Conservation (phyloP, 2,797 vertebrate species). For the Gymnodraco acuticeps region DNA sequence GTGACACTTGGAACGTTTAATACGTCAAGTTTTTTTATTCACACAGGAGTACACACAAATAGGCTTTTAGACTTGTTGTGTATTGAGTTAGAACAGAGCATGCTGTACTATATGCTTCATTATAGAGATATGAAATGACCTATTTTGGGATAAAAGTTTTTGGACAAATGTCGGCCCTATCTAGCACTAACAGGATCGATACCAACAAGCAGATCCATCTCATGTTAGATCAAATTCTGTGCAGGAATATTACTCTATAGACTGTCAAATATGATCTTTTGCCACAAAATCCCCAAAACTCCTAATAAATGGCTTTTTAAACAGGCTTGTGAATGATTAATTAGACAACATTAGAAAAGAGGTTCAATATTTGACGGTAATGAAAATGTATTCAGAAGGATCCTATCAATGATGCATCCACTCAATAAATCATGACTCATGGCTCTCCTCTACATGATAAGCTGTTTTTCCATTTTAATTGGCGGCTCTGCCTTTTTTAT, state of each 20-base stretch:
- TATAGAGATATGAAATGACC: too few relatives aligned
- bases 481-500: neutral
- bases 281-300: neutral
- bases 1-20: too few relatives aligned
- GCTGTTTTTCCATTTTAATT: neutral
- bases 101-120: too few relatives aligned
- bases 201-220: neutral
- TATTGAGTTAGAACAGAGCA: too few relatives aligned
- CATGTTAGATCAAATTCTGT: neutral
- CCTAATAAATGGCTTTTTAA: neutral
- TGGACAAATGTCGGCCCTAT: too few relatives aligned
- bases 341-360: neutral
- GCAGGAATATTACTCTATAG: neutral
- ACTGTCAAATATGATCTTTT: neutral
- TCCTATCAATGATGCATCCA: conserved; percentile 6
- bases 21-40: too few relatives aligned
- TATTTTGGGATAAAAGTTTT: too few relatives aligned
- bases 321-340: neutral
- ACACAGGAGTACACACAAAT: too few relatives aligned
- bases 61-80: too few relatives aligned
- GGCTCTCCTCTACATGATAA: neutral
- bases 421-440: neutral
- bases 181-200: neutral
- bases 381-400: conserved; percentile 4
- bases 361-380: neutral